Conservation (phyloP, 2,797 vertebrate species). For the Huso huso region DNA sequence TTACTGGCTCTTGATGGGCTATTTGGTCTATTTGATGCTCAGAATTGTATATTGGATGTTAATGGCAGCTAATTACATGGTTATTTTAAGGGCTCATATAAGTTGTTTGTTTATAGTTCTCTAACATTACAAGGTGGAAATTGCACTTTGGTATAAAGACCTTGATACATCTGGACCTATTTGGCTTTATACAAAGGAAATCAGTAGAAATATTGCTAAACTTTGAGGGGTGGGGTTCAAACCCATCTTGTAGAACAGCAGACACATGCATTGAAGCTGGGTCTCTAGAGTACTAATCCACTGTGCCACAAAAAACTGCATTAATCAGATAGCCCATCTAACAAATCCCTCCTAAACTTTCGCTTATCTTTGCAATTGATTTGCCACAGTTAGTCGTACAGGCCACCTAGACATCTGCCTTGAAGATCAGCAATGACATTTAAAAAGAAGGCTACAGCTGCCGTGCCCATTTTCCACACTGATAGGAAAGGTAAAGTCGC, state of each 20-base stretch:
- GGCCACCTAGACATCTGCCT: constrained; percentile 36
- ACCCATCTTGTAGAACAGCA: too few species aligned
- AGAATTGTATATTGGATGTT: too few species aligned
- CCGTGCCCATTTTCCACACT: constrained; percentile 44
- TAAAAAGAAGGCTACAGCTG: constrained; percentile 48
- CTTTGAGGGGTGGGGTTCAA: too few species aligned
- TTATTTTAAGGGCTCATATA: too few species aligned
- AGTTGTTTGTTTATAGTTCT: too few species aligned
- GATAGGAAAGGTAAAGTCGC: constrained; percentile 37
- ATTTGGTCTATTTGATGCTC: too few species aligned
- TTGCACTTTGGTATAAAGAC: too few species aligned
- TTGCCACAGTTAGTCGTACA: constrained; percentile 21
- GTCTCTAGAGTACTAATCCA: too few species aligned
- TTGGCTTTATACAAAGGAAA: background rate
- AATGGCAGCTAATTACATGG: too few species aligned
- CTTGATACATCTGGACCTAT: background rate
- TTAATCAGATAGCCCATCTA: constrained; percentile 17
- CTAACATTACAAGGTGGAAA: background rate
- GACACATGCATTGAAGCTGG: too few species aligned
- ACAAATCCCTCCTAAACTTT: constrained; percentile 12
- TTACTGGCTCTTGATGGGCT: background rate
- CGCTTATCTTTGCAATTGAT: constrained; percentile 36
- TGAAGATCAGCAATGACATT: constrained; percentile 56
- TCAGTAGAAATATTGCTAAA: too few species aligned
- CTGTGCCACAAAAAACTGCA: constrained; percentile 12